Evolutionary conservation across 1,140 invertebrate genomes (phyloP).

Genomic region (Choristoneura fumiferana): DNA sequence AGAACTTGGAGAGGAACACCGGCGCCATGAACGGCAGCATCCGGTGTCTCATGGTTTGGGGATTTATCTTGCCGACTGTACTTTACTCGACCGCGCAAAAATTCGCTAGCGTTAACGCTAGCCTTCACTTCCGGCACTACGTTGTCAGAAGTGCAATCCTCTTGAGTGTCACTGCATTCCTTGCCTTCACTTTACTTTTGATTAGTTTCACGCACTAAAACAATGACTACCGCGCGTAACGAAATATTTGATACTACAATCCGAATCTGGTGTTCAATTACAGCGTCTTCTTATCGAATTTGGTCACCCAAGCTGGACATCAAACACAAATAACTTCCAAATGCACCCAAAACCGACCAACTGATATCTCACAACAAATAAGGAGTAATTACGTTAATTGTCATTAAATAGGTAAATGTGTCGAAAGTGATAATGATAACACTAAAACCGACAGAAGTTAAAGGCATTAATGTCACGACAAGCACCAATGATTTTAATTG

Average conservation of each 20-base stretch:
- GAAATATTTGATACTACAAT: too few relatives aligned
- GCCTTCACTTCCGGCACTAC: not conserved
- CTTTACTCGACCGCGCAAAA: conserved; percentile 18
- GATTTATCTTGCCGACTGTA: conserved; percentile 61
- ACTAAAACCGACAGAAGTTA: not conserved
- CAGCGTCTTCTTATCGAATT: too few relatives aligned
- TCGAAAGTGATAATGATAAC: conserved; percentile 6
- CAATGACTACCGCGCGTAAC: too few relatives aligned
- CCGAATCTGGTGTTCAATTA: too few relatives aligned
- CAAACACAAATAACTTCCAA: too few relatives aligned
- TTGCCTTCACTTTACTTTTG: too few relatives aligned
- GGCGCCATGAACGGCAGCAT: conserved; percentile 63
- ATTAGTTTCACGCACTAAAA: too few relatives aligned
- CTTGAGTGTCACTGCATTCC: too few relatives aligned
- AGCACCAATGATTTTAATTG: not conserved
- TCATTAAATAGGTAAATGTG: conserved; percentile 10
- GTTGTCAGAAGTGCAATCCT: too few relatives aligned
- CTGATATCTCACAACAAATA: too few relatives aligned
- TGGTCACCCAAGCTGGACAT: too few relatives aligned
- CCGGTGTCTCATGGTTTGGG: conserved; percentile 70
- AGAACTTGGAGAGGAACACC: conserved; percentile 66
- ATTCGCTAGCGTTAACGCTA: conserved; percentile 32
- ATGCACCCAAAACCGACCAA: too few relatives aligned
- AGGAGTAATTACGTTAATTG: not conserved
- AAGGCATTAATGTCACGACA: not conserved